Conservation (phyloP, 2,797 vertebrate species). For the Salmo trutta region DNA sequence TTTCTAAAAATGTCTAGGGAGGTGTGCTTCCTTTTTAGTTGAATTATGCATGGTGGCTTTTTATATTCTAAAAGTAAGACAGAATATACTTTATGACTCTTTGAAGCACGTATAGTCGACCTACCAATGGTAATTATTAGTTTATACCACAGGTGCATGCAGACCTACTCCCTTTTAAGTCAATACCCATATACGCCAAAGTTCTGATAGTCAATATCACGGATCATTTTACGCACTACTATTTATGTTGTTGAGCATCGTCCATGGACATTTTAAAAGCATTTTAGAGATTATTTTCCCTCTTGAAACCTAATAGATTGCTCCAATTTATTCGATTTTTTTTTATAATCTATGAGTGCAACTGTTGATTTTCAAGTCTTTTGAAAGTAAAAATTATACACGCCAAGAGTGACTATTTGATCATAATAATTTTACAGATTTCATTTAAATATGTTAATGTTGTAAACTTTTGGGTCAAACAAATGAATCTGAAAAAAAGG, state of each 20-base stretch:
- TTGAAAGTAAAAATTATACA: neutral
- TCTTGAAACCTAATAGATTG: neutral
- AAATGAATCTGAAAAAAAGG: constrained; percentile 77
- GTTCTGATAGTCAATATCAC: neutral
- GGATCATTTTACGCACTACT: neutral
- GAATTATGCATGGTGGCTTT: no score
- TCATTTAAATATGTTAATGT: neutral
- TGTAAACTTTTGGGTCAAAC: neutral
- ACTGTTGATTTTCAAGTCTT: neutral
- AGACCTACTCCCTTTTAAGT: neutral
- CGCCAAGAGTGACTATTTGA: neutral
- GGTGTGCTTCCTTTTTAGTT: no score
- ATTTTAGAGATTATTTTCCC: neutral
- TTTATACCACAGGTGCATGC: neutral
- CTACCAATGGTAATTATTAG: neutral
- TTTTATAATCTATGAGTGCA: neutral
- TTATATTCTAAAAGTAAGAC: neutral
- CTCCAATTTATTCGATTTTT: neutral
- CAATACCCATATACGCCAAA: neutral
- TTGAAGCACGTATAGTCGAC: neutral
- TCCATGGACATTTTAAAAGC: no score
- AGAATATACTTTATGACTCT: neutral
- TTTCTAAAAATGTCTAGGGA: no score
- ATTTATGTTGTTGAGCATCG: neutral
- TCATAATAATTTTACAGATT: neutral